Evolutionary conservation across 1,140 invertebrate species (phyloP), one percentile per base, ranked within the genome.

Genomic region (Diachasma alloeum): DNA sequence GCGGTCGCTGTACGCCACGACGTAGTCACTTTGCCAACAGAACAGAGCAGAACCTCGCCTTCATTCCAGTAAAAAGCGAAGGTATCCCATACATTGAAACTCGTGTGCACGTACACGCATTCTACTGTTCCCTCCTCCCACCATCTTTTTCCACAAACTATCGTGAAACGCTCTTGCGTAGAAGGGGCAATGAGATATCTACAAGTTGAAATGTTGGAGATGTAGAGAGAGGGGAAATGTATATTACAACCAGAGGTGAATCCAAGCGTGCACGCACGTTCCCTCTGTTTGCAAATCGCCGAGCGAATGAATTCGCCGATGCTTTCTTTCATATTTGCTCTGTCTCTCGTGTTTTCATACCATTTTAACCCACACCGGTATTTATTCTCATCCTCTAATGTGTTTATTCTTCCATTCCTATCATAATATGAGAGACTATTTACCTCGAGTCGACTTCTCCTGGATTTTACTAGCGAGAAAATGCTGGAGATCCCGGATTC

Each of bases 151-250:
- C 19, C 59, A 11, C 24, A 10, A 19, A 26, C 59, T 63, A 63
- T 63, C 59, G 24, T 22, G 19, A 13, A 4, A 15, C 4, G 13
- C 1, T 13, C 59, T 26, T 26, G 59, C 48, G 59, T 63, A 63
- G 59, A 63, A 63, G 24, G 59, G 59, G 53, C 19, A 59, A 59
- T 76, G 66, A 73, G 59, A 63, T 63, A 63, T 63, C 59, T 63
- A 63, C 59, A 63, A 63, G 59, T 63, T 63, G 48, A 22, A 37
- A 53, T 72, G n/a, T 17, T 15, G 48, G 31, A 53, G 26, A n/a
- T n/a, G n/a, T n/a, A n/a, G n/a, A n/a, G n/a, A 26, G 24, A 4
- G 24, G 36, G 71, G 13, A 37, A 44, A 11, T 24, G 24, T 46
- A 48, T 63, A 63, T 63, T 63, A 53, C 46, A 37, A 72, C 48